phyloP scores from a whole-genome alignment of 2,113 vertebrate species.

The Apus apus region DNA sequence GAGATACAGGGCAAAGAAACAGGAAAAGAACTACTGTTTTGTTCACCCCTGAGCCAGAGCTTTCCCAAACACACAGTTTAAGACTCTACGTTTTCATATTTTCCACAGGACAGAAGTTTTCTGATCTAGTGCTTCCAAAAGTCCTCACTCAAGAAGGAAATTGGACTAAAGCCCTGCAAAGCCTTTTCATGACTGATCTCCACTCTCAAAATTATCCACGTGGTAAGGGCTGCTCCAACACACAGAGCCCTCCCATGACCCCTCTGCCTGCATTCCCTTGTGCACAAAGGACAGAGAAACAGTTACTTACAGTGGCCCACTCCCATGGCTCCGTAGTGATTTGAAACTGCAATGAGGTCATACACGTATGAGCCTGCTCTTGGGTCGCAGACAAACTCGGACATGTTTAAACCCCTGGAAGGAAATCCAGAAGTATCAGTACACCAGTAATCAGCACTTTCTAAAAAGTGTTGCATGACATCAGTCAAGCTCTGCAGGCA shows the following conservation, averaged over 20 bases:
- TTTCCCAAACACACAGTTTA: neutral
- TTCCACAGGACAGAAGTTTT: neutral
- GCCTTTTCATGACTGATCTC: neutral
- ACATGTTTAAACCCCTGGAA: conserved; percentile 92
- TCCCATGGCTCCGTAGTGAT: conserved; percentile 97
- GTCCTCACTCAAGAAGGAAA: neutral
- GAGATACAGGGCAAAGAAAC: neutral
- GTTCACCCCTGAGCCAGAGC: neutral
- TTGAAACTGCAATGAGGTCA: conserved; percentile 94
- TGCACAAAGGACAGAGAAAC: neutral
- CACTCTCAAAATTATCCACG: neutral
- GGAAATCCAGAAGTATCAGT: conserved; percentile 20
- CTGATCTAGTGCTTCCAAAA: neutral
- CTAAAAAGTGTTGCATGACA: neutral
- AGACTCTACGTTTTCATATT: neutral
- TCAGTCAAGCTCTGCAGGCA: neutral
- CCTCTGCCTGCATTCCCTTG: neutral
- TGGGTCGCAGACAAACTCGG: conserved; percentile 91
- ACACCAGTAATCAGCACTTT: neutral
- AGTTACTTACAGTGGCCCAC: conserved; percentile 94
- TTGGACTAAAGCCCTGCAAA: neutral
- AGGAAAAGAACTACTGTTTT: neutral
- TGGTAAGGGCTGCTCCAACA: neutral
- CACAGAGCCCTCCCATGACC: neutral
- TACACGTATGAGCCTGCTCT: conserved; percentile 89